Base-by-base conservation (phyloP, 2,888 invertebrate species). In the Ceriagrion tenellum region DNA sequence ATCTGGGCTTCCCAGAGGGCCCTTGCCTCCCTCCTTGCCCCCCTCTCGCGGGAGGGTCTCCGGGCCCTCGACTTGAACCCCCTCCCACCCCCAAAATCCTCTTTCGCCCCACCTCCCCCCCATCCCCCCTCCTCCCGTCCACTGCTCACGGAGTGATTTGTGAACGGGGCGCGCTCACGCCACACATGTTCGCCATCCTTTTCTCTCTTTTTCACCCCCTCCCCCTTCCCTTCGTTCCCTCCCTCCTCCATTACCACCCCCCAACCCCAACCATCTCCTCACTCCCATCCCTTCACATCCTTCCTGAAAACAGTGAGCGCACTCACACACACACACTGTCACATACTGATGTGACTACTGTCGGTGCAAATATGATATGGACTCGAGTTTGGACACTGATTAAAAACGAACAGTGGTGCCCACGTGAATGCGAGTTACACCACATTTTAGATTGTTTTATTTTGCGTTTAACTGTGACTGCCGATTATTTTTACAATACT, bases 101-200 rank as follows among this genome's bases (percentile, higher is more conserved):
- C 20, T 13, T 63, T 63, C 20, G 23, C 63, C 16, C 16, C 63
- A 23, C 23, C 20, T 63, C 63, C 63, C 16, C 16, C 4, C 23
- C 23, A 26, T 26, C n/a, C 26, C 69, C 69, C 69, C 69, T 26
- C 4, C 20, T 26, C 69, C 69, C 26, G 2, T 3, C 35, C 35
- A 20, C 63, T 63, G 26, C 63, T 59, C 63, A 23, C 30, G 91
- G 91, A 91, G 91, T 91, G 91, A 91, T 91, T 91, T 91, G 91
- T 91, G 91, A 91, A 91, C 91, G 63, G 16, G 59, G 30, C 30
- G 90, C n/a, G 90, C 55, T 56, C 90, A 30, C 40, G 63, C 56
- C 91, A 91, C 91, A 91, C 63, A 40, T 91, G 91, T 63, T 91
- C 91, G 63, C 91, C 91, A 91, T 91, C 91, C 63, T 91, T 63